phyloP scores from a whole-genome alignment of 2,113 vertebrate species.

The Eulemur macaco region DNA sequence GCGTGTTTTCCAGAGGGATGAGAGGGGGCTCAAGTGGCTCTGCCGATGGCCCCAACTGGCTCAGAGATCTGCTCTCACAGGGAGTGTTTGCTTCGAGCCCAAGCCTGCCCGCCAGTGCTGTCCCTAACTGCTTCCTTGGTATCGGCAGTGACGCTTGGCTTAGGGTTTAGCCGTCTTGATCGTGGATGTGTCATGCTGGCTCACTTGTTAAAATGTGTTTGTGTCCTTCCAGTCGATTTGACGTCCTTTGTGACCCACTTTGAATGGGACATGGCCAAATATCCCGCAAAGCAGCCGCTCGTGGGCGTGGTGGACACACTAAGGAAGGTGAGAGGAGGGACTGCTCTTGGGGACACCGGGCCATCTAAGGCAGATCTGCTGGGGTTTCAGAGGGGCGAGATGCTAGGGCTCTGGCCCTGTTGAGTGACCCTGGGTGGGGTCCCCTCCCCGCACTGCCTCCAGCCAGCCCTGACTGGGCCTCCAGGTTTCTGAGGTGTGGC shows the following conservation, averaged over 20 bases:
- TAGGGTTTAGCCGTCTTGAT: fast-evolving
- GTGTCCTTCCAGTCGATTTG: constrained; percentile 89
- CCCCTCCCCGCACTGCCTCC: fast-evolving
- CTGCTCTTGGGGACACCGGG: background rate
- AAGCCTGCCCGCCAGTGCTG: fast-evolving
- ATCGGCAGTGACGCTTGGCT: fast-evolving
- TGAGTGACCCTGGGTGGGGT: background rate
- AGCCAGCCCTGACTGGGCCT: background rate
- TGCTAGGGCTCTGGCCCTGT: background rate
- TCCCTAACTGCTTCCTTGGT: background rate
- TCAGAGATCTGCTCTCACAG: fast-evolving
- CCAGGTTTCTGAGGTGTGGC: background rate
- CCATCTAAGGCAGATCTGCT: fast-evolving
- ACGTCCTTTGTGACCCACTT: constrained; percentile 92
- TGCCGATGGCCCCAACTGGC: background rate
- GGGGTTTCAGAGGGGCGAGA: background rate
- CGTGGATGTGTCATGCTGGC: background rate
- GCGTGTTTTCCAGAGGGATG: background rate
- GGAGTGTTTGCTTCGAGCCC: background rate
- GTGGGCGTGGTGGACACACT: constrained; percentile 92
- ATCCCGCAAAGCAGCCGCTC: constrained; percentile 91
- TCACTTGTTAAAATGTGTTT: background rate
- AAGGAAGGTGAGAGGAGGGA: constrained; percentile 87
- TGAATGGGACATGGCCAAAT: constrained; percentile 98
- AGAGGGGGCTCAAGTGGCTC: fast-evolving